A percentile compares a stretch with the other conserved stretches of the same genome.
These are phyloP conservation scores for Ifrita kowaldi DNA, from an alignment of 2,113 vertebrate species.

Conservation along the genomic window DNA sequence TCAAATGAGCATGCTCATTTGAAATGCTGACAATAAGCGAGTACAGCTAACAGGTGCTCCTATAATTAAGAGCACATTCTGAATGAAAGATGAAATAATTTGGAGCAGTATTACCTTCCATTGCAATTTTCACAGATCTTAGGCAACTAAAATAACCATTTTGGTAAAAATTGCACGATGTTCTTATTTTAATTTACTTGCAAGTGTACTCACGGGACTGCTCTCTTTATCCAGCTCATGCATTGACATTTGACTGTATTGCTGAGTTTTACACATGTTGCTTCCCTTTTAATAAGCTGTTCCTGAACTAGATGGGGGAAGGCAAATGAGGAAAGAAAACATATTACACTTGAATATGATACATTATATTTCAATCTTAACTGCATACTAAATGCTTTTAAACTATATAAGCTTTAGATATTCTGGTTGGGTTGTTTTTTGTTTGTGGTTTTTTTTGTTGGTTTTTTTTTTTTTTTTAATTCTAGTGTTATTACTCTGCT, in stretches of 20 bases:
- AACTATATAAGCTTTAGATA: neutral
- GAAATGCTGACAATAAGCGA: neutral
- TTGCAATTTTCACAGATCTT: neutral
- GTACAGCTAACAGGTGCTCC: neutral
- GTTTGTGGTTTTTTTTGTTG: accelerated
- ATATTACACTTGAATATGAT: neutral
- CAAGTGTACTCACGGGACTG: neutral
- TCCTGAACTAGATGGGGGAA: neutral
- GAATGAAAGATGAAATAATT: neutral
- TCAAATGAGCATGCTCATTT: neutral
- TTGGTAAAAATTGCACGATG: neutral
- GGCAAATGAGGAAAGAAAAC: neutral
- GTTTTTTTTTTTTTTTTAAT: neutral
- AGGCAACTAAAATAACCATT: neutral
- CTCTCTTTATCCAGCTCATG: neutral
- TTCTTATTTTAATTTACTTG: slow-evolving; percentile 15
- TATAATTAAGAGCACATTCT: neutral
- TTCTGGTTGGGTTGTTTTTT: neutral
- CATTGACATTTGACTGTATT: neutral
- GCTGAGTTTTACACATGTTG: neutral
- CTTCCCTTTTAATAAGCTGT: neutral
- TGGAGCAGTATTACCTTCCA: neutral
- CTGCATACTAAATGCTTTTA: neutral
- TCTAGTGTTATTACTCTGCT: neutral
- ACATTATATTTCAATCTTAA: neutral